These are phyloP conservation scores for Microcebus lehilahytsara DNA, from an alignment of 2,113 vertebrate species.

Conservation along the genomic window DNA sequence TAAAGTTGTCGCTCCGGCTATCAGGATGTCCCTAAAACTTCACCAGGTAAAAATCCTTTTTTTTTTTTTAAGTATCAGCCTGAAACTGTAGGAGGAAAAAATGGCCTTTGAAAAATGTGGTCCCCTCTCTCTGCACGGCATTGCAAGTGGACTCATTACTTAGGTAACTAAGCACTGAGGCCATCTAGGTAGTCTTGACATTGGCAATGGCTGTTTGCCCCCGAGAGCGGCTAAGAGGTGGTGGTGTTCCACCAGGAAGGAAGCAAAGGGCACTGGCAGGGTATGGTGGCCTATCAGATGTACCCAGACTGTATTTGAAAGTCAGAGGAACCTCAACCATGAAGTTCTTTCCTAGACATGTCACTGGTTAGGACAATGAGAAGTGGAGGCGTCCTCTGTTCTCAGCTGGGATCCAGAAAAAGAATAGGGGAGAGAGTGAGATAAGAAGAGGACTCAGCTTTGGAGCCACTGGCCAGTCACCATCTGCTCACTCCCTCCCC, in stretches of 20 bases:
- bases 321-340: not conserved
- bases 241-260: not conserved
- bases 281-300: not conserved
- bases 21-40: slow-evolving; percentile 97
- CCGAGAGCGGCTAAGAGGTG: not conserved
- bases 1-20: slow-evolving; percentile 94
- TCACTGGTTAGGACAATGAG: rapidly evolving
- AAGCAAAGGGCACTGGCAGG: no score
- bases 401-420: no score
- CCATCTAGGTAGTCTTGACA: rapidly evolving
- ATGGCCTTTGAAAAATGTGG: not conserved
- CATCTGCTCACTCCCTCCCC: not conserved
- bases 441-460: rapidly evolving
- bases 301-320: not conserved
- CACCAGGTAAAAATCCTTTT: slow-evolving; percentile 89
- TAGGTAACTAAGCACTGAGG: not conserved
- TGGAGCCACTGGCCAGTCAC: not conserved
- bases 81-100: not conserved
- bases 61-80: not conserved
- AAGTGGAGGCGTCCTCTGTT: rapidly evolving
- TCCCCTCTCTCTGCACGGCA: not conserved
- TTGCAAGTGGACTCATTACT: not conserved
- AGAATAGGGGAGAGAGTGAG: no score
- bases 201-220: not conserved
- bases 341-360: rapidly evolving